These are phyloP conservation scores for Mustela lutreola DNA, from an alignment of 2,113 vertebrate species.

Conservation along the genomic window DNA sequence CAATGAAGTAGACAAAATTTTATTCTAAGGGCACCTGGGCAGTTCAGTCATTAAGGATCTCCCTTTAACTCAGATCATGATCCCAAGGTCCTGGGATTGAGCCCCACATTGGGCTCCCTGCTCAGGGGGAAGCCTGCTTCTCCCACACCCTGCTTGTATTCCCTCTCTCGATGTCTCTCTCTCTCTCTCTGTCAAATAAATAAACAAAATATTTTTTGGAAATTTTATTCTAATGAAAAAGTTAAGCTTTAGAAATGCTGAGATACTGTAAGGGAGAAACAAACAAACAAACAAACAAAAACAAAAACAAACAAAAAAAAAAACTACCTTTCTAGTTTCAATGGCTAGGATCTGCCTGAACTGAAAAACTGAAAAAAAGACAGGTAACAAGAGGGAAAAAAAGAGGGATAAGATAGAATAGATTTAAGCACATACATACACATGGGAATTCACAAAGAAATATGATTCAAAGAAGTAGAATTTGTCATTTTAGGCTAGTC, in stretches of 20 bases:
- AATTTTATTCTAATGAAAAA: neutral
- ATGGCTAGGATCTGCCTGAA: neutral
- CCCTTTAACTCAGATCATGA: too few species aligned
- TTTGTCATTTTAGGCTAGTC: neutral
- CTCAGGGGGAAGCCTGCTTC: too few species aligned
- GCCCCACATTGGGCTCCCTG: too few species aligned
- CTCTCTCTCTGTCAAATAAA: too few species aligned
- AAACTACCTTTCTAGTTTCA: neutral
- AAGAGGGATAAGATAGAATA: neutral
- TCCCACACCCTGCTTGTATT: too few species aligned
- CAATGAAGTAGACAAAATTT: neutral
- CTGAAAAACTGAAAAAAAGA: neutral
- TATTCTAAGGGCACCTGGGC: too few species aligned
- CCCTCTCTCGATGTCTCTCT: too few species aligned
- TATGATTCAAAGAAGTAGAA: neutral
- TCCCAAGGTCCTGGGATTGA: too few species aligned
- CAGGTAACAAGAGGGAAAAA: neutral
- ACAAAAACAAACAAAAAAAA: neutral
- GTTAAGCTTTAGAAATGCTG: conserved; percentile 26
- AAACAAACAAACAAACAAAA: neutral
- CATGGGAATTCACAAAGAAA: neutral
- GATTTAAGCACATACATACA: neutral
- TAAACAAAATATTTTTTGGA: too few species aligned
- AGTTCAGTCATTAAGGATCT: too few species aligned
- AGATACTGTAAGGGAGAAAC: neutral